Base-by-base conservation (phyloP, 2,113 vertebrate genomes). In the Myotis lucifugus region DNA sequence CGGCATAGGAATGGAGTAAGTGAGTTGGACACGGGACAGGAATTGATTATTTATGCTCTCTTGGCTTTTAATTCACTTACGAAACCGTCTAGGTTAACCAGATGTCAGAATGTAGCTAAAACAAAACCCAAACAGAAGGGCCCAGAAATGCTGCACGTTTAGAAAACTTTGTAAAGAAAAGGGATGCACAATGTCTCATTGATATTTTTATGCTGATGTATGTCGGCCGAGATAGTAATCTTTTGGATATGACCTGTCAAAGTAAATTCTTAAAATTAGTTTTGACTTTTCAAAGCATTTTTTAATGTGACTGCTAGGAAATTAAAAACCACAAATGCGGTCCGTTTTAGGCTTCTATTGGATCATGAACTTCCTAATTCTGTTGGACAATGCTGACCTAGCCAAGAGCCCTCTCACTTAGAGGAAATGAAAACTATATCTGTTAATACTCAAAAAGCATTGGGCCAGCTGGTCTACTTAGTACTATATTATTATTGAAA, bases 41-140 rank as follows among this genome's bases (percentile, higher is more conserved):
- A 94, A 97, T 93, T 85, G 77, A 94, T 94, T 93, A 93, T 87
- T 87, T 81, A 96, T 96, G 81, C 85, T 96, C 27, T 64, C 85
- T 90, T 82, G 61, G 54, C 96, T 92, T 97, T 77, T 97, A 96
- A 97, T 96, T 97, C 81, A 95, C 90, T 96, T 96, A 95, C 2
- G 73, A 93, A 96, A 61, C 73, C 77, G 93, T 96, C 54, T 79
- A 90, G 88, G 64, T 78, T 85, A 90, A 79, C 85, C 95, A 94
- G 92, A 96, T 96, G 93, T 88, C 93, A 87, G 92, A 93, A 94
- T 50, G 40, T 37, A 90, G 56, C 92, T 92, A 69, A 97, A 89
- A 93, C 77, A 90, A 90, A 48, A 61, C 90, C 37, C 66, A 97
- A 93, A 96, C 54, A 94, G 66, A 72, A 95, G 82, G 27, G 54